Conservation (phyloP, 2,113 vertebrate genomes). For the Malurus alboscapulatus region DNA sequence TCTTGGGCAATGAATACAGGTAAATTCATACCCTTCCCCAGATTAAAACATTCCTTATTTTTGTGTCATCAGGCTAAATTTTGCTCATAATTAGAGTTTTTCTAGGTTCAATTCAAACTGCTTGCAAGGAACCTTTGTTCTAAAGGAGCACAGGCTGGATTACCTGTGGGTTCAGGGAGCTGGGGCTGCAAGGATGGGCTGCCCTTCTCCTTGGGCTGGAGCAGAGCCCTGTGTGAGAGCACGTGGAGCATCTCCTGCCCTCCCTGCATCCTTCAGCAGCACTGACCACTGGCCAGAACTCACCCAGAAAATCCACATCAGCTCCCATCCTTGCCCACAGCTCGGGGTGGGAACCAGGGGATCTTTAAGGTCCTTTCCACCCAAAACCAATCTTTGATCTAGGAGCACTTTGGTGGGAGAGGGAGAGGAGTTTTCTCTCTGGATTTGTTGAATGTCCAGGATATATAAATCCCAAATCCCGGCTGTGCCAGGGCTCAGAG, state of each 20-base stretch:
- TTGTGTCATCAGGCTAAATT: not conserved
- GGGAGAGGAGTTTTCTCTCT: not conserved
- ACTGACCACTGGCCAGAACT: not conserved
- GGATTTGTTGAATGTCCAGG: not conserved
- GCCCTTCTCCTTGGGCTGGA: not conserved
- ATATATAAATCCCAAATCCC: fast-evolving
- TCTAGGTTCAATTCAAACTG: not conserved
- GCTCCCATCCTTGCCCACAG: fast-evolving
- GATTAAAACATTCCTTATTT: not conserved
- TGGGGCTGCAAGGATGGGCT: not conserved
- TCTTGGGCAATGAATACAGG: not conserved
- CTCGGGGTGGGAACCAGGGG: not conserved
- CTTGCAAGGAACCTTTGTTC: not conserved
- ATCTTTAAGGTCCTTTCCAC: not conserved
- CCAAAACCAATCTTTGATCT: not conserved
- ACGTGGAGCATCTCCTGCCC: not conserved
- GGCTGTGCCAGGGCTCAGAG: not conserved
- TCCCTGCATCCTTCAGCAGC: not conserved
- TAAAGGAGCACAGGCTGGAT: not conserved
- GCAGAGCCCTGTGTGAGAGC: not conserved
- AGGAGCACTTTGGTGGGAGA: not conserved
- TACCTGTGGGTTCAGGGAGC: not conserved
- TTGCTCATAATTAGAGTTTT: not conserved
- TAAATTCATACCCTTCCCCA: not conserved
- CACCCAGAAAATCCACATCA: not conserved